Conservation (phyloP, 2,797 vertebrate species). For the Podargus strigoides region DNA sequence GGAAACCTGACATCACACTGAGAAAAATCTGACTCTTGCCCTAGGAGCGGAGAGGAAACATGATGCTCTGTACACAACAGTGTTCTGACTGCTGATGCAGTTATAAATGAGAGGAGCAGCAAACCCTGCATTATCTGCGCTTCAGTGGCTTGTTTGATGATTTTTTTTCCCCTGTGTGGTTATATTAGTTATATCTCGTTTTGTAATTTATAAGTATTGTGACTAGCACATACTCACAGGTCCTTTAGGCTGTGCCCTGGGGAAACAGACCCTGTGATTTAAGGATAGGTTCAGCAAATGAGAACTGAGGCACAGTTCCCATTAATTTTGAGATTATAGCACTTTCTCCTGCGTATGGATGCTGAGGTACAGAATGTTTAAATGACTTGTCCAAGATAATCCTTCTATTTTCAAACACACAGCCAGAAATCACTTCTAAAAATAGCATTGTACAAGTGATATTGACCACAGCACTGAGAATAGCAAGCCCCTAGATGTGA, state of each 20-base stretch:
- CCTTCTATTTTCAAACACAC: neutral
- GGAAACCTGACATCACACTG: neutral
- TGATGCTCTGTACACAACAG: neutral
- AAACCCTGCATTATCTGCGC: neutral
- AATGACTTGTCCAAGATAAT: neutral
- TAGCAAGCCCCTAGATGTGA: neutral
- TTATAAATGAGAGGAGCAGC: neutral
- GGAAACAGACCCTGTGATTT: neutral
- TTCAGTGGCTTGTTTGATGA: neutral
- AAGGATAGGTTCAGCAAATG: neutral
- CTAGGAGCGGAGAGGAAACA: neutral
- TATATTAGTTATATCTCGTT: neutral
- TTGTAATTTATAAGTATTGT: neutral
- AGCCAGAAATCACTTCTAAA: neutral
- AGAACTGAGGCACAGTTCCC: neutral
- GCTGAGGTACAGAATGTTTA: neutral
- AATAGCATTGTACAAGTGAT: neutral
- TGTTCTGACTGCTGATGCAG: neutral
- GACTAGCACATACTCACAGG: neutral
- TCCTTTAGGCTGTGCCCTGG: neutral
- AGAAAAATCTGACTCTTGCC: neutral
- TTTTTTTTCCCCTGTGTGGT: rapidly evolving
- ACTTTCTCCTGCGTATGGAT: neutral
- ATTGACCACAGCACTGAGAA: neutral
- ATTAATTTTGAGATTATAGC: neutral